Percentiles rank a stretch among this genome's conserved stretches.
These are phyloP conservation scores for Crioceris asparagi DNA, from an alignment of 2,888 invertebrate species.

Conservation along the genomic window DNA sequence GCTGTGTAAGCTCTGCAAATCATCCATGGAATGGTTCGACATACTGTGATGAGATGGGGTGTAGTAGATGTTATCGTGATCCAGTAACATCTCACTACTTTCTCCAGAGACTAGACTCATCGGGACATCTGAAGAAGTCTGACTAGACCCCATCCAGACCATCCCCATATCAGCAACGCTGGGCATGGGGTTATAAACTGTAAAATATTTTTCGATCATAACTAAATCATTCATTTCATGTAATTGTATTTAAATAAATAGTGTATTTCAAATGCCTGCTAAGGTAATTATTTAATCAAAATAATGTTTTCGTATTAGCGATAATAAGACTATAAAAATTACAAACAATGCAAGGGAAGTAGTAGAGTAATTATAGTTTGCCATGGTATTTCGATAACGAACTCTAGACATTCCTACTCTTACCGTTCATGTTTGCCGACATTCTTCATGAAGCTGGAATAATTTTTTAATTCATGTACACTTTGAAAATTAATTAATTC, in stretches of 20 bases:
- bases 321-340: not conserved
- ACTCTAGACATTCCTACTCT: slow-evolving; percentile 7
- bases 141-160: slow-evolving; percentile 57
- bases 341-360: slow-evolving; percentile 1
- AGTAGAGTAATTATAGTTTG: not conserved
- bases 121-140: slow-evolving; percentile 41
- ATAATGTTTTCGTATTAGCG: not conserved
- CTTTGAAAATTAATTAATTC: slow-evolving; percentile 8
- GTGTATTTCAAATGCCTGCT: not conserved
- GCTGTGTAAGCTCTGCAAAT: slow-evolving; percentile 38
- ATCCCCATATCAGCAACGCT: slow-evolving; percentile 50
- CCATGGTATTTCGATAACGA: not conserved
- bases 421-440: slow-evolving; percentile 16
- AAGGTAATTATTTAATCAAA: not conserved
- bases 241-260: not conserved
- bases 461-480: slow-evolving; percentile 11
- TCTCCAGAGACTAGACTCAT: slow-evolving; percentile 36
- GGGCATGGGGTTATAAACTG: slow-evolving; percentile 42
- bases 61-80: slow-evolving; percentile 37
- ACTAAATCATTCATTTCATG: not conserved
- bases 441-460: not conserved
- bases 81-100: slow-evolving; percentile 36
- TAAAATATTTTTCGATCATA: slow-evolving; percentile 11
- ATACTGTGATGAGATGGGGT: slow-evolving; percentile 38
- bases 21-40: slow-evolving; percentile 42